Conservation (phyloP, 2,113 vertebrate species). For the Stegostoma tigrinum region DNA sequence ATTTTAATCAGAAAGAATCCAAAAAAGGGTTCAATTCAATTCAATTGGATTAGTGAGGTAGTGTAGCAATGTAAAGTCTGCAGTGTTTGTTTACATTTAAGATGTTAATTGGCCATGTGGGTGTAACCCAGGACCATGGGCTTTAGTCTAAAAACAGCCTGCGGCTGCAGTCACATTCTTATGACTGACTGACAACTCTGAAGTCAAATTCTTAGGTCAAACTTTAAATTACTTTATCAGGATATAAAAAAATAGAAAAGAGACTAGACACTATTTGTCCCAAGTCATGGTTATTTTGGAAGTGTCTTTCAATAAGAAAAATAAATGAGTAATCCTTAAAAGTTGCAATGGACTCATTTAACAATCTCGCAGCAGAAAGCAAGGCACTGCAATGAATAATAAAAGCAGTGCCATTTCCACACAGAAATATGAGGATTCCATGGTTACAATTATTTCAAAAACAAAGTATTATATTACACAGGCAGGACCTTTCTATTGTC, state of each 20-base stretch:
- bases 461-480: background rate
- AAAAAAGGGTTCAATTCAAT: background rate
- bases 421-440: background rate
- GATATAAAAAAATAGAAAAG: background rate
- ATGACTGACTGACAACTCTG: background rate
- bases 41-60: slow-evolving; percentile 8
- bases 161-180: background rate
- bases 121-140: slow-evolving; percentile 27
- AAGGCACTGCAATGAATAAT: background rate
- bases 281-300: background rate
- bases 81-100: slow-evolving; percentile 35
- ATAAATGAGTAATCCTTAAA: background rate
- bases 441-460: background rate
- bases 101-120: slow-evolving; percentile 26
- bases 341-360: background rate
- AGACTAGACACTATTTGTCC: background rate
- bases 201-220: background rate
- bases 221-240: slow-evolving; percentile 17
- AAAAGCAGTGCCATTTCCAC: background rate
- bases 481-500: background rate
- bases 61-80: slow-evolving; percentile 29
- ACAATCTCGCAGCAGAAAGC: background rate
- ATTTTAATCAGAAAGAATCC: background rate
- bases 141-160: slow-evolving; percentile 37
- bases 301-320: background rate